Evolutionary conservation across 2,888 invertebrate genomes (phyloP), one percentile per base, ranked within the genome.

Genomic region (Tryphoninae sp.): DNA sequence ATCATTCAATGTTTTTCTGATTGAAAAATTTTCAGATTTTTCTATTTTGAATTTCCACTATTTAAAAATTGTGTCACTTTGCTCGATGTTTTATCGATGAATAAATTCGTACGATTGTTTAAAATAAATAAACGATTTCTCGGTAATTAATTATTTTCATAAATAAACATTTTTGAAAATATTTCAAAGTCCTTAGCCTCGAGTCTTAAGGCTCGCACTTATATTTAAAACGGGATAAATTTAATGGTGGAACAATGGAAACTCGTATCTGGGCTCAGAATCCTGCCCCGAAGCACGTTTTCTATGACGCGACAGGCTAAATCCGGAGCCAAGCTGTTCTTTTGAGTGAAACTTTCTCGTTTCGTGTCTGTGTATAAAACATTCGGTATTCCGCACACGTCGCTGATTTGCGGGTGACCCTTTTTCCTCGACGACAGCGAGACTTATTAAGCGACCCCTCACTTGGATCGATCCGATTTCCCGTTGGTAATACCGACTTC

Each of bases 331-430:
- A 13, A 23, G 59, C n/a, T 23, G 45, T 13, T 45, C 45, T 45
- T 45, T 45, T n/a, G 51, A 16, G 19, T 55, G 33, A 19, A 61
- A 61, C 26, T 61, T 61, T 61, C 33, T 45, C 33, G 11, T 6
- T 19, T 22, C 22, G 9, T 22, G 11, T 26, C 22, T 23, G 23
- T 55, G 55, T 16, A 64, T 33, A 33, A 11, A 61, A 61, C 11
- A 33, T 33, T 33, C 2, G 16, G 40, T 55, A 73, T 64, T 73
- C 64, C n/a, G n/a, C 53, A 53, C 62, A 55, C 64, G 64, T 55
- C 49, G 40, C 62, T 33, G 19, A 40, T 42, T 73, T 64, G 51
- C 64, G 64, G 33, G 33, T 13, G 40, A 40, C 16, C n/a, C 49
- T 19, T 2, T 22, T 22, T 62, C 49, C 26, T n/a, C 7, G 26